Conservation (phyloP, 2,797 vertebrate genomes). For the Tadarida brasiliensis region DNA sequence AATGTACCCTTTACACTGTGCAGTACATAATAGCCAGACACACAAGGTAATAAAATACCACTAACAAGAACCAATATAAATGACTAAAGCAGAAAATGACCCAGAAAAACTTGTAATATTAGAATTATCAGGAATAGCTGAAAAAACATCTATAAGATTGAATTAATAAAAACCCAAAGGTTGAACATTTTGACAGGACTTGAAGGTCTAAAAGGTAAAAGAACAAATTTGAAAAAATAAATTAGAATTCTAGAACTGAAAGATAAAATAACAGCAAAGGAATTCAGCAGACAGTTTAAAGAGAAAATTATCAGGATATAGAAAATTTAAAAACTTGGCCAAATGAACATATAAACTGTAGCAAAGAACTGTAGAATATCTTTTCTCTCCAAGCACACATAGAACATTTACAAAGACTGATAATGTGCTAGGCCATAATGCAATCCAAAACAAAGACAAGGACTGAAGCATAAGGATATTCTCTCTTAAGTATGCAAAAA, state of each 20-base stretch:
- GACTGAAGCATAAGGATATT: not conserved
- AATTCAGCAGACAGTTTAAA: conserved; percentile 44
- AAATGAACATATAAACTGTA: conserved; percentile 40
- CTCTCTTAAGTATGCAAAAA: conserved; percentile 5
- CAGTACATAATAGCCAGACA: conserved; percentile 5
- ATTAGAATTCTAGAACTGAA: conserved; percentile 56
- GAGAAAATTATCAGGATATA: conserved; percentile 34
- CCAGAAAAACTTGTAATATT: not conserved
- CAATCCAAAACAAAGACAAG: conserved; percentile 62
- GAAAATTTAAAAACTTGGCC: conserved; percentile 51
- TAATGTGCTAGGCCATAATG: conserved; percentile 25
- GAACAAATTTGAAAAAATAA: conserved; percentile 47
- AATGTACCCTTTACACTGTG: not conserved
- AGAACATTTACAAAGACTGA: conserved; percentile 51
- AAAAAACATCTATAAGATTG: not conserved
- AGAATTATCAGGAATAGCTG: conserved; percentile 7
- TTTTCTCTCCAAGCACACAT: not conserved
- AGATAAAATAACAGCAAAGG: conserved; percentile 41
- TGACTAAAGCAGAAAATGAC: conserved; percentile 45
- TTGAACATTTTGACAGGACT: conserved; percentile 47
- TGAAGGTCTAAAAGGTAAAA: conserved; percentile 8
- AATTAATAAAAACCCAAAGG: conserved; percentile 15
- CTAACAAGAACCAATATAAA: conserved; percentile 41
- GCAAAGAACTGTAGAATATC: conserved; percentile 31
- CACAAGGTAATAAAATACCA: conserved; percentile 8